Percentiles rank a stretch among this genome's conserved stretches.
These are phyloP conservation scores for Subanguina moxae DNA, from an alignment of 1,140 invertebrate genomes.

Conservation along the genomic window DNA sequence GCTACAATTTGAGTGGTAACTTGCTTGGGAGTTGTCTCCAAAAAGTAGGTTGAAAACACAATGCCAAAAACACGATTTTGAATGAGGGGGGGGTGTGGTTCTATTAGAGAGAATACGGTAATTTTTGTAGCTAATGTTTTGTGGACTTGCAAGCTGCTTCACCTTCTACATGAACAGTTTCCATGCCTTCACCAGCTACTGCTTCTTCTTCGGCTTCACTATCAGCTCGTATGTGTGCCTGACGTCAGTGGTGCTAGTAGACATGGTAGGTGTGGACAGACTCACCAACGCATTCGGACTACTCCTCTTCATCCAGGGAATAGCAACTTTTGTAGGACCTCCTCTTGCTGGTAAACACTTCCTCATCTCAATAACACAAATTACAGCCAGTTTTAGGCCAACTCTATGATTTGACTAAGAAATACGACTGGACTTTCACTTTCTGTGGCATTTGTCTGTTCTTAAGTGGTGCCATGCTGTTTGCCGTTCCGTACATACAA, in stretches of 20 bases:
- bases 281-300: constrained; percentile 93
- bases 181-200: constrained; percentile 76
- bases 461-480: constrained; percentile 81
- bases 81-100: no score
- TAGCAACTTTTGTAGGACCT: constrained; percentile 76
- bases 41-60: no score
- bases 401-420: constrained; percentile 10
- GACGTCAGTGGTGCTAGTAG: constrained; percentile 84
- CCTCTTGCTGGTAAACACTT: constrained; percentile 65
- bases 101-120: no score
- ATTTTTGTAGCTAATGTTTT: constrained; percentile 68
- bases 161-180: constrained; percentile 74
- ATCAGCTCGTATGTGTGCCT: constrained; percentile 87
- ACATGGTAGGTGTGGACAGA: constrained; percentile 86
- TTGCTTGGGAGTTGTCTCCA: no score
- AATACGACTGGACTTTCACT: constrained; percentile 64
- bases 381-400: constrained; percentile 5
- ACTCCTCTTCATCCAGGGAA: constrained; percentile 85
- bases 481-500: constrained; percentile 69
- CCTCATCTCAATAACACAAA: neutral
- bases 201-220: constrained; percentile 74
- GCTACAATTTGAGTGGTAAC: no score
- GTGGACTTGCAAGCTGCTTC: constrained; percentile 73
- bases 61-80: no score
- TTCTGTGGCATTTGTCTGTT: constrained; percentile 78